Evolutionary conservation across 2,797 vertebrate species (phyloP).

Genomic region (Erpetoichthys calabaricus): DNA sequence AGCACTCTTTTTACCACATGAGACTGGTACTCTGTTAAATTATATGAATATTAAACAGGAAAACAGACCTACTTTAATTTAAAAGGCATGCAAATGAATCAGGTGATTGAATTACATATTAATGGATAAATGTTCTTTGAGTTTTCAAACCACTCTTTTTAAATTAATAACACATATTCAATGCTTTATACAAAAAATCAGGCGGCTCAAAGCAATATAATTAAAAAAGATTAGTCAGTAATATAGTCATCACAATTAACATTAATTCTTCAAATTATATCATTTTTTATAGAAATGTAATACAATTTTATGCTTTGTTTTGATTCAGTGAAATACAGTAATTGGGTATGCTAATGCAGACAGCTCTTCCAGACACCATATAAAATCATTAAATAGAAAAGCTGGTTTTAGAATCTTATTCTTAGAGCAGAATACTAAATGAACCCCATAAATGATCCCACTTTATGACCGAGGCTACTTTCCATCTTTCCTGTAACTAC

Average conservation of each 20-base stretch:
- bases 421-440: neutral
- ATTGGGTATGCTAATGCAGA: neutral
- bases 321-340: constrained; percentile 1
- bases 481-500: neutral
- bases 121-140: too few relatives aligned
- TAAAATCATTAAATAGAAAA: neutral
- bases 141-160: too few relatives aligned
- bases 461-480: neutral
- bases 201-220: too few relatives aligned
- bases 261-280: constrained; percentile 1
- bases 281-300: neutral
- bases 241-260: neutral
- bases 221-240: neutral
- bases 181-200: too few relatives aligned
- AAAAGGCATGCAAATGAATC: too few relatives aligned
- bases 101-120: too few relatives aligned
- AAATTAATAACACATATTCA: too few relatives aligned
- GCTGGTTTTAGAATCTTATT: neutral
- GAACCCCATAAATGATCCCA: neutral
- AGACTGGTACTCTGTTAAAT: too few relatives aligned
- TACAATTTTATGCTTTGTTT: constrained; percentile 3
- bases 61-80: too few relatives aligned
- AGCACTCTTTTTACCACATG: too few relatives aligned
- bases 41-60: too few relatives aligned
- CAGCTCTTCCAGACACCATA: neutral